These are phyloP conservation scores for Cotesia chilonis DNA, from an alignment of 1,140 invertebrate species.

Conservation along the genomic window DNA sequence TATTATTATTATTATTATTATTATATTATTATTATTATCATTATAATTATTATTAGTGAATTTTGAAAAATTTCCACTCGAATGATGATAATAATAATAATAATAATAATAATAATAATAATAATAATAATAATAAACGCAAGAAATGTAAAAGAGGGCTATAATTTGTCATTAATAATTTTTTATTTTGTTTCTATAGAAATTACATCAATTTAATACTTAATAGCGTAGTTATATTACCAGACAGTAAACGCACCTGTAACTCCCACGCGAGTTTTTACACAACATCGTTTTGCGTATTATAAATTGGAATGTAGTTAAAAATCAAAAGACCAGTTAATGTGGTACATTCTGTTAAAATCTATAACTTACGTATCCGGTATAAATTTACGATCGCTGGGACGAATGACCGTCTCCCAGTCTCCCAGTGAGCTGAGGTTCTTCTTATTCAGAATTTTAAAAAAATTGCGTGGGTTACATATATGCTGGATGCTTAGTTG, in stretches of 20 bases:
- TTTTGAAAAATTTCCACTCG: too few species aligned
- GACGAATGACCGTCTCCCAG: neutral
- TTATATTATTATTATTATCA: too few species aligned
- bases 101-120: too few species aligned
- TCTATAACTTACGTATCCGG: constrained; percentile 17
- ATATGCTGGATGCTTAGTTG: neutral
- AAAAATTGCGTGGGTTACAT: neutral
- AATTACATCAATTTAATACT: too few species aligned
- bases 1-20: too few species aligned
- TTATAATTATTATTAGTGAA: too few species aligned
- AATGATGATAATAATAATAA: too few species aligned
- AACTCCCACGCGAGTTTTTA: constrained; percentile 15
- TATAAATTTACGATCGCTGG: neutral
- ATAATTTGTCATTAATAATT: constrained; percentile 4
- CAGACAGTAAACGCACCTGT: constrained; percentile 35
- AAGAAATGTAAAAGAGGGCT: neutral
- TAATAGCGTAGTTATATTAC: too few species aligned
- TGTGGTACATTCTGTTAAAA: constrained; percentile 3
- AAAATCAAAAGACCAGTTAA: neutral
- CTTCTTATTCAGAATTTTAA: neutral
- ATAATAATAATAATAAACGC: neutral
- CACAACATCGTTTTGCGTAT: neutral
- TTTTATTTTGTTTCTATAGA: too few species aligned
- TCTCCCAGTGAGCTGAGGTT: neutral
- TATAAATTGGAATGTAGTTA: neutral